Conservation (phyloP, 2,113 vertebrate species). For the Aleadryas rufinucha region DNA sequence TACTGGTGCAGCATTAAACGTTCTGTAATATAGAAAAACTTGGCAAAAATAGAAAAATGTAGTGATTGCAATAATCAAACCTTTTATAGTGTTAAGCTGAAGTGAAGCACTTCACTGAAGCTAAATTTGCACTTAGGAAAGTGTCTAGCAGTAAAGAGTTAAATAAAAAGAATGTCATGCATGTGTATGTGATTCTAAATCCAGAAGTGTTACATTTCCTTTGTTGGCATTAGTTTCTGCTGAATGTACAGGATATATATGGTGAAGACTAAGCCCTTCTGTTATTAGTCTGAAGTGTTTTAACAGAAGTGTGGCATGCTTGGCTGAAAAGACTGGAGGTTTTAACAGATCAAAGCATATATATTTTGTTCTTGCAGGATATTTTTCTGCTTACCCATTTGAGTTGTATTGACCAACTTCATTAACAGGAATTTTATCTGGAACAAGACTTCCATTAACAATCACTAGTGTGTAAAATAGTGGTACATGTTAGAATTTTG, state of each 20-base stretch:
- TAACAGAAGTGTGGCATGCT: constrained; percentile 64
- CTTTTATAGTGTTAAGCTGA: neutral
- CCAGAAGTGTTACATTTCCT: constrained; percentile 61
- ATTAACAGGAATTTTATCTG: neutral
- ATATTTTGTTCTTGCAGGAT: neutral
- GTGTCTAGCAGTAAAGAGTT: constrained; percentile 42
- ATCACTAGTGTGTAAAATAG: neutral
- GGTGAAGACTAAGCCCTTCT: constrained; percentile 39
- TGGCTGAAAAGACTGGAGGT: neutral
- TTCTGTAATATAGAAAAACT: neutral
- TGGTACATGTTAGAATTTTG: neutral
- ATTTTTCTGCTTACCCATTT: neutral
- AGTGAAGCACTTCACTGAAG: neutral
- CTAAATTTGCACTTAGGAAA: neutral
- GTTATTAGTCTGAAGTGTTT: constrained; percentile 40
- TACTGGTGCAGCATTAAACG: neutral
- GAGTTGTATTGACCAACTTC: neutral
- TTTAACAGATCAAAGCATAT: neutral
- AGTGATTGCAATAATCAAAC: neutral
- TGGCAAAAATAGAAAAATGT: neutral
- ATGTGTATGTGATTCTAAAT: constrained; percentile 51
- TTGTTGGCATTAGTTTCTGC: constrained; percentile 62
- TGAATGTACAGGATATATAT: constrained; percentile 58
- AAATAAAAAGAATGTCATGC: constrained; percentile 61
- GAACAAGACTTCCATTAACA: neutral